Percentiles rank a stretch among this genome's conserved stretches.
These are phyloP conservation scores for Stenolophus ochropezus DNA, from an alignment of 2,888 invertebrate species.

Conservation along the genomic window DNA sequence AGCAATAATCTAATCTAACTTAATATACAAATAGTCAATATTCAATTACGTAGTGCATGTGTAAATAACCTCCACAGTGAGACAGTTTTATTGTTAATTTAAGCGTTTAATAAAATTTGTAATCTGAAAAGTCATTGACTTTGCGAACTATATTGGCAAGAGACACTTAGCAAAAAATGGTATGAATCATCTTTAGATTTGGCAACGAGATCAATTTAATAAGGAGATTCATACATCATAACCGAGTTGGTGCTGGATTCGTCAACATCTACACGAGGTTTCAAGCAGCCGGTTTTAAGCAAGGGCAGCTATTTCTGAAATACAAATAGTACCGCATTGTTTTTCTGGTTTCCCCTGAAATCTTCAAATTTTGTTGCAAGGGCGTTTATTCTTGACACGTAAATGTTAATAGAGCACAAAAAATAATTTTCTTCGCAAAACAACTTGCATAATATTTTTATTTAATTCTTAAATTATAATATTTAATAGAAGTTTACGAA, in stretches of 20 bases:
- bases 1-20: no score
- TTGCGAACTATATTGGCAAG: conserved; percentile 50
- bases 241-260: background rate
- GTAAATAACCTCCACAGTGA: no score
- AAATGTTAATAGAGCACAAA: background rate
- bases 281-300: background rate
- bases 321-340: background rate
- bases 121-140: conserved; percentile 46
- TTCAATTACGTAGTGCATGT: no score
- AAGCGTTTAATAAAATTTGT: conserved; percentile 30
- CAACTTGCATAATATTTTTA: no score
- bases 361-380: background rate
- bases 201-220: conserved; percentile 47
- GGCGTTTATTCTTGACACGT: background rate
- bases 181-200: conserved; percentile 51
- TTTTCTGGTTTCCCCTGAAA: background rate
- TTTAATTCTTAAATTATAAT: no score
- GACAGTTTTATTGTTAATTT: conserved; percentile 30
- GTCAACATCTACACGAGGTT: background rate
- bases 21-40: no score
- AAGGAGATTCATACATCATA: conserved; percentile 46
- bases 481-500: no score
- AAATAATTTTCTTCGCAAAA: conserved; percentile 15
- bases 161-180: conserved; percentile 40
- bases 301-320: conserved; percentile 13